Base-by-base conservation (phyloP, 2,888 invertebrate genomes). In the Coelogynopora nodosa region DNA sequence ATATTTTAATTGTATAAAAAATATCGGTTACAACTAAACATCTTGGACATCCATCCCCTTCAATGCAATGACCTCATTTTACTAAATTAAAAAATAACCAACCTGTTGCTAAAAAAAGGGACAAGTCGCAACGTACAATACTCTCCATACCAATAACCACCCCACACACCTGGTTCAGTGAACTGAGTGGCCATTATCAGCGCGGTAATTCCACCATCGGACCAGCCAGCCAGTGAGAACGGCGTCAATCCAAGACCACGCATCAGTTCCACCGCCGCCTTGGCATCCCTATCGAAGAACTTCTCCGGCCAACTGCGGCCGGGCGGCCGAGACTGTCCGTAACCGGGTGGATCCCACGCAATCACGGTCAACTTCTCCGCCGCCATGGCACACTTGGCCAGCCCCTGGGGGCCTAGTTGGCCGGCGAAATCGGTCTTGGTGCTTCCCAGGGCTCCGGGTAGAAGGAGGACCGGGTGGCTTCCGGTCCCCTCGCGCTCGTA, bases 211-310 rank as follows among this genome's bases (percentile, higher is more conserved):
- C 95, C 97, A 30, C 97, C 97, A 92, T 96, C 96, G 92, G 96
- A 96, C 96, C 96, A 97, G 0, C 97, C 97, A 87, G 96, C 90
- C 10, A 96, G 89, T 0, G 96, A 96, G 91, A 94, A 96, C 10
- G 87, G 29, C n/a, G 28, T 67, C 82, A 82, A 29, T 5, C 49
- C 31, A 0, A 84, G 84, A n/a, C 93, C 94, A 92, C 94, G 93
- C 95, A 96, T 95, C 84, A 97, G 93, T 86, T 94, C 92, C 88
- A 93, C 93, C 18, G 95, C 95, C 88, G 92, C 91, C 30, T 94
- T 93, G 0, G 96, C 96, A 93, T 97, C 96, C 88, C 93, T 93
- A 86, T 94, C 93, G 89, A 94, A 94, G 91, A 95, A 96, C 89
- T 95, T 93, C 0, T 93, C 89, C 0, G 94, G 92, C 90, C 95